Evolutionary conservation across 2,888 invertebrate species (phyloP).

Genomic region (Coenonympha glycerion): DNA sequence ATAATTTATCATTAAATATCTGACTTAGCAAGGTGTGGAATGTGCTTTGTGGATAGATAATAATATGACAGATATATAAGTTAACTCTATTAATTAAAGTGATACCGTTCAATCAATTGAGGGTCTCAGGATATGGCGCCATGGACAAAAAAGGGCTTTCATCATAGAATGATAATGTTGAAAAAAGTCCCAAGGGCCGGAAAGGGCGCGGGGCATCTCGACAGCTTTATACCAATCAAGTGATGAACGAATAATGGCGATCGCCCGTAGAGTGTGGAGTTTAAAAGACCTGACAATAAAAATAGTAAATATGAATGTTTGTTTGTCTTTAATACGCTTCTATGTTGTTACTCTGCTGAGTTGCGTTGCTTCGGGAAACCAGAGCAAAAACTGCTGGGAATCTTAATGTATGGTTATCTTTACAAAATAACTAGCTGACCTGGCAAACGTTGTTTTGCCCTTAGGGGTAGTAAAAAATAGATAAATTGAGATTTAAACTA

Average conservation of each 20-base stretch:
- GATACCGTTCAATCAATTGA: constrained; percentile 50
- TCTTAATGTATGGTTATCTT: no score
- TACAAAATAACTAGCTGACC: no score
- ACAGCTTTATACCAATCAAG: constrained; percentile 36
- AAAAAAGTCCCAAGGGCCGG: constrained; percentile 51
- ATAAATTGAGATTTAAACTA: no score
- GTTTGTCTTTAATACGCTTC: no score
- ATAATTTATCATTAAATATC: neutral
- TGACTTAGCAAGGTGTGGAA: constrained; percentile 19
- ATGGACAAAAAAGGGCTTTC: constrained; percentile 53
- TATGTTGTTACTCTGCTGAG: no score
- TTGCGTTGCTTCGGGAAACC: neutral
- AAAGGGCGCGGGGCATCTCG: constrained; percentile 40
- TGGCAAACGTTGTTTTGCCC: no score
- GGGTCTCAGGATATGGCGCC: constrained; percentile 45
- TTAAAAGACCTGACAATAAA: neutral
- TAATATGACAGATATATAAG: constrained; percentile 23
- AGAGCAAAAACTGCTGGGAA: neutral
- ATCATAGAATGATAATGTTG: constrained; percentile 55
- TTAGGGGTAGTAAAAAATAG: no score
- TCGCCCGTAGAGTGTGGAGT: constrained; percentile 15
- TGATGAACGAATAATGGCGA: constrained; percentile 33
- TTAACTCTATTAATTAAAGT: constrained; percentile 38
- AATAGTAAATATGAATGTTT: no score
- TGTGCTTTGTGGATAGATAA: no score